phyloP scores from a whole-genome alignment of 2,113 vertebrate species.

The Protomyctophum bolini region DNA sequence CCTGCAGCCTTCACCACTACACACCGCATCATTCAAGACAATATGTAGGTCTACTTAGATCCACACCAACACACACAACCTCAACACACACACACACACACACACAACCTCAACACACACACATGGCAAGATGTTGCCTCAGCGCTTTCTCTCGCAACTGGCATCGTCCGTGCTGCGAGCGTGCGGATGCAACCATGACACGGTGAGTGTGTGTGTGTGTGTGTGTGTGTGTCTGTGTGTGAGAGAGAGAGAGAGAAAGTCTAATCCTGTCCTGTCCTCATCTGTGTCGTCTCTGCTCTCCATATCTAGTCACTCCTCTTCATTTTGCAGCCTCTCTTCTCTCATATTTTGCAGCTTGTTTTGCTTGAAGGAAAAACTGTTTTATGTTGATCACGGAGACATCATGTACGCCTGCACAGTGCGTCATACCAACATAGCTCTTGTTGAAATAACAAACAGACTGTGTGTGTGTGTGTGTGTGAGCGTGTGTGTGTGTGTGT shows the following conservation, averaged over 20 bases:
- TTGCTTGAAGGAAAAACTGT: conserved; percentile 9
- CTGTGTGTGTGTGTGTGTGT: conserved; percentile 13
- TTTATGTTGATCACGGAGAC: conserved; percentile 11
- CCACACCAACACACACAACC: conserved; percentile 31
- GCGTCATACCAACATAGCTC: conserved; percentile 29
- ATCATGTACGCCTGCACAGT: neutral
- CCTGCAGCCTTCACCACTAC: no score
- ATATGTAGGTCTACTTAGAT: conserved; percentile 41
- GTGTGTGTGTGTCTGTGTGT: conserved; percentile 2
- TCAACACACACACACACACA: conserved; percentile 29
- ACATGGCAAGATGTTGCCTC: conserved; percentile 67
- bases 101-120: conserved; percentile 23
- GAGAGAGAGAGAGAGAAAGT: neutral
- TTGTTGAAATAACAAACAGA: neutral
- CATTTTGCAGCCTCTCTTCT: conserved; percentile 65
- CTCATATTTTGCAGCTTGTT: conserved; percentile 43
- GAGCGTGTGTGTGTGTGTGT: conserved; percentile 7
- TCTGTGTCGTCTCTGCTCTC: conserved; percentile 38
- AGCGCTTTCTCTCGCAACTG: conserved; percentile 76
- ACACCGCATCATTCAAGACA: no score
- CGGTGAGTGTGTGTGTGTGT: conserved; percentile 74
- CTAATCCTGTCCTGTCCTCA: conserved; percentile 26
- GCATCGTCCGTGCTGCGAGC: conserved; percentile 75
- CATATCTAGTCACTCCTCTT: conserved; percentile 54
- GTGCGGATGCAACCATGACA: conserved; percentile 77